These are phyloP conservation scores for Macrosiphum euphorbiae DNA, from an alignment of 2,888 invertebrate species.

Conservation along the genomic window DNA sequence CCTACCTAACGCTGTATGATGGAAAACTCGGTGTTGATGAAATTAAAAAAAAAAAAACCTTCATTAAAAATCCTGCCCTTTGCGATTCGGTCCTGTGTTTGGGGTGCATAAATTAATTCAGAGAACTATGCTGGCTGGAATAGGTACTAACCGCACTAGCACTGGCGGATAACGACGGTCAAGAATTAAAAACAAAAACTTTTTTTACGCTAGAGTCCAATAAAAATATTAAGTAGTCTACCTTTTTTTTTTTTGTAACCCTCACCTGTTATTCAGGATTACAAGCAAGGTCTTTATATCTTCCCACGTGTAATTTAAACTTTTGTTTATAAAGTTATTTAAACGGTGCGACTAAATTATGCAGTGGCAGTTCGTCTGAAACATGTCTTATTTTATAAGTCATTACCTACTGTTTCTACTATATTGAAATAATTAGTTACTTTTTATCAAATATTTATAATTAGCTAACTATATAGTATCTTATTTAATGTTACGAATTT, in stretches of 20 bases:
- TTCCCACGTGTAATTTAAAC: constrained; percentile 33
- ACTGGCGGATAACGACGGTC: constrained; percentile 34
- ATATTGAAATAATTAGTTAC: neutral
- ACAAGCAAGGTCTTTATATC: constrained; percentile 1
- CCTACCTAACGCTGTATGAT: neutral
- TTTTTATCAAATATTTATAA: neutral
- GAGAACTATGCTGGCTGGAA: neutral
- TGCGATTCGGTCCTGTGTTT: neutral
- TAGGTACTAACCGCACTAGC: neutral
- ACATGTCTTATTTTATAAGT: constrained; percentile 1
- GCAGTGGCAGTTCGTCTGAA: neutral
- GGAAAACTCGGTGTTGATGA: constrained; percentile 46
- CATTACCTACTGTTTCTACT: neutral
- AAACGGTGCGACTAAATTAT: neutral
- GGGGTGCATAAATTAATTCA: constrained; percentile 61
- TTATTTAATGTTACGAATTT: neutral
- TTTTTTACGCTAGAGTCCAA: constrained; percentile 53
- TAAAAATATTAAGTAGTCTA: constrained; percentile 53
- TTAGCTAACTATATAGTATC: neutral
- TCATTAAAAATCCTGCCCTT: constrained; percentile 39
- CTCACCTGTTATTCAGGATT: constrained; percentile 28
- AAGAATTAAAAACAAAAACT: constrained; percentile 54
- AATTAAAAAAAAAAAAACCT: constrained; percentile 49
- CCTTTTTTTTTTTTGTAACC: constrained; percentile 5
- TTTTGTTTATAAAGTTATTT: constrained; percentile 31